Base-by-base conservation (phyloP, 2,797 vertebrate genomes). In the Leptatherina wallacei region DNA sequence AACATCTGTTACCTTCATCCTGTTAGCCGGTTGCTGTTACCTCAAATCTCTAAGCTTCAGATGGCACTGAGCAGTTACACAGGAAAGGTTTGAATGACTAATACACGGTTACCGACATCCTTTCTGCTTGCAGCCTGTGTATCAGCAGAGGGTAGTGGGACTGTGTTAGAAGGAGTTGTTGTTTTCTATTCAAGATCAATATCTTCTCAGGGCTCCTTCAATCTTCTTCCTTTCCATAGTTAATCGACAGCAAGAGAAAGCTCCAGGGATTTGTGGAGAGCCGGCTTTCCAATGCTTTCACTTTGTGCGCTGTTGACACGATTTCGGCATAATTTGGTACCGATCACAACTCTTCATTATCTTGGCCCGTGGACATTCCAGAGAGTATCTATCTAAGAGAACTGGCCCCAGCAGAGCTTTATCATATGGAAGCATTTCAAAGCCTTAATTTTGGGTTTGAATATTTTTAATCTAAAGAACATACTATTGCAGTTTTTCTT, bases 181-280 rank as follows among this genome's bases (percentile, higher is more conserved):
- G 86, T 84, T 90, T 87, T 75, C 69, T 55, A 55, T 67, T 78
- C 60, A 27, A 81, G 85, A 89, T 89, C 88, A 69, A 91, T 90
- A 86, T 82, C 84, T 74, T 78, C 62, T 69, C 55, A 68, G 63
- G 82, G 81, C 52, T 62, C 61, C 83, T 75, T 82, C 47, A 69
- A 66, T 74, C 62, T 38, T 64, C 70, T 64, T 68, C 69, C 87
- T 80, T 65, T 77, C 73, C 64, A 62, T 69, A 79, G 78, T 88
- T 90, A 92, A 93, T 89, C 60, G 62, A 78, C 68, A 22, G 70
- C 82, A 85, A 72, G 57, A 20, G 44, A 82, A 86, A 75, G 54
- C 90, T 78, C 64, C 14, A 44, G 74, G 87, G 83, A 85, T 89
- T 91, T 85, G 68, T 59, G 55, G 58, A 49, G 66, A 77, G 47